A percentile compares a stretch with the other conserved stretches of the same genome.
Conservation (phyloP, 1,140 invertebrate species). For the Colletes gigas region DNA sequence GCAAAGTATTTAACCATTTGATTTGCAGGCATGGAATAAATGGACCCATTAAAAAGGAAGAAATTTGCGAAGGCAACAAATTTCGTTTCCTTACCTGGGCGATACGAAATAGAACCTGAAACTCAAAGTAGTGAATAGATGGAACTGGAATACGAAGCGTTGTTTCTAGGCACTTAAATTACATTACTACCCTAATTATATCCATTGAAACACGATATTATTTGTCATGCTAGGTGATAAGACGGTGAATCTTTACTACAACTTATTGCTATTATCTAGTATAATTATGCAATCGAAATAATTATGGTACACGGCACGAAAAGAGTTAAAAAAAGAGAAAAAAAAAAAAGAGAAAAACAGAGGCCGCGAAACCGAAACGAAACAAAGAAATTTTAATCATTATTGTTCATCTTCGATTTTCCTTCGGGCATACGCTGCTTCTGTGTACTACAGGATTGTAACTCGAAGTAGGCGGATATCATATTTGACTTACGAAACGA, state of each 20-base stretch:
- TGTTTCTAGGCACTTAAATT: constrained; percentile 74
- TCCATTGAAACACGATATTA: constrained; percentile 75
- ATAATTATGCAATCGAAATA: constrained; percentile 74
- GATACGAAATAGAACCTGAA: constrained; percentile 65
- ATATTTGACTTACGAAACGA: background rate
- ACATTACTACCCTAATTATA: constrained; percentile 75
- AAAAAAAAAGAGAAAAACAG: background rate
- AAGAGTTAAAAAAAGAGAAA: background rate
- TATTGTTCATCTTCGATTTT: constrained; percentile 6
- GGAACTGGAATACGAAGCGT: constrained; percentile 69
- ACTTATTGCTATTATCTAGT: constrained; percentile 77
- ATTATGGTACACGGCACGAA: constrained; percentile 31
- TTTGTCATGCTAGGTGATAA: constrained; percentile 79
- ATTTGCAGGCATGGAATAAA: constrained; percentile 77
- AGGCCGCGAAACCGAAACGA: background rate
- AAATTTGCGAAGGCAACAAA: constrained; percentile 47
- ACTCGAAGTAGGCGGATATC: background rate
- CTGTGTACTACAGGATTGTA: constrained; percentile 22
- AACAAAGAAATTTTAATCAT: constrained; percentile 2
- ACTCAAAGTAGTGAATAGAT: constrained; percentile 71
- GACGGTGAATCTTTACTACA: constrained; percentile 77
- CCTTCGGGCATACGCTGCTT: background rate
- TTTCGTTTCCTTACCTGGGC: constrained; percentile 54
- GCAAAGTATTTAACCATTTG: constrained; percentile 31
- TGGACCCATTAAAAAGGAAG: constrained; percentile 73